Conservation (phyloP, 2,888 invertebrate genomes). For the Phania funesta region DNA sequence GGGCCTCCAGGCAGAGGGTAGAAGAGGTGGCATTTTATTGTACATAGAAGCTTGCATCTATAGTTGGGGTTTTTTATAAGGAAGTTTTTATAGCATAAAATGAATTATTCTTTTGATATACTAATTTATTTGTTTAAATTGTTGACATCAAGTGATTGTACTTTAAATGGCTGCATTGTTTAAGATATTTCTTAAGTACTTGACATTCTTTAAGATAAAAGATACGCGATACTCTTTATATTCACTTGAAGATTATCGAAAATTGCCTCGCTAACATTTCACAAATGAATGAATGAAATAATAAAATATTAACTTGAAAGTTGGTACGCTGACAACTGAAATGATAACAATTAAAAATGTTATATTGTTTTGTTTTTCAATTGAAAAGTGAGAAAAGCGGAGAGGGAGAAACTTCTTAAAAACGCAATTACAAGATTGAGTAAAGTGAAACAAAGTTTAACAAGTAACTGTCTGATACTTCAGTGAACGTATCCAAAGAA, state of each 20-base stretch:
- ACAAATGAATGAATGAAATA: not conserved
- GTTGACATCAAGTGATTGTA: slow-evolving; percentile 61
- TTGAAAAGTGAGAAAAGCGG: not conserved
- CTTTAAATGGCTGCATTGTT: slow-evolving; percentile 12
- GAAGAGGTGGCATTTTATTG: no score
- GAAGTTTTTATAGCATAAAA: slow-evolving; percentile 18
- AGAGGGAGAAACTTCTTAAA: no score
- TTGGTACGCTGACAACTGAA: not conserved
- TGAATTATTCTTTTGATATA: slow-evolving; percentile 17
- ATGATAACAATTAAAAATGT: not conserved
- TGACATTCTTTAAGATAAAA: slow-evolving; percentile 35
- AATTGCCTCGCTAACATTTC: slow-evolving; percentile 34
- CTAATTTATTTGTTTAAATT: slow-evolving; percentile 64
- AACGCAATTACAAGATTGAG: no score
- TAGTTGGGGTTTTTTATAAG: not conserved
- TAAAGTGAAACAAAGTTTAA: no score
- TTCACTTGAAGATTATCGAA: slow-evolving; percentile 54
- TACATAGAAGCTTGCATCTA: not conserved
- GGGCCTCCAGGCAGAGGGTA: not conserved
- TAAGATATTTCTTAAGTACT: slow-evolving; percentile 30
- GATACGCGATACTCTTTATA: slow-evolving; percentile 49
- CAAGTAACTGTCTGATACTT: no score
- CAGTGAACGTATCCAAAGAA: no score
- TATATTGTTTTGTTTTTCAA: not conserved
- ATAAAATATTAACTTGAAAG: not conserved